These are phyloP conservation scores for Acrocephalus scirpaceus DNA, from an alignment of 2,797 vertebrate genomes.

Conservation along the genomic window DNA sequence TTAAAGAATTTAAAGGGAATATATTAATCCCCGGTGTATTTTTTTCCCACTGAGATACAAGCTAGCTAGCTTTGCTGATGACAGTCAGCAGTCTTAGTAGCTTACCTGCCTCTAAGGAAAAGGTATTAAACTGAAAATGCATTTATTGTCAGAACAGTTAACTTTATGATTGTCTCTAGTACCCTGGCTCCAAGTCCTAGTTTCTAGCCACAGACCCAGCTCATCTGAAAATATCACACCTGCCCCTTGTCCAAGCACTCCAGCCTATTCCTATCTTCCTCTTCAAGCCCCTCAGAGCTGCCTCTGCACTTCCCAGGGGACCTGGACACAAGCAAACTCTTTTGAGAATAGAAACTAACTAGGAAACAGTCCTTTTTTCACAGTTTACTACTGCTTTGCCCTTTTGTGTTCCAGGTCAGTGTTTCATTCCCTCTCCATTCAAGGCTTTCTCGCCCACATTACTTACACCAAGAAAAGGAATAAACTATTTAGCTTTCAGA, in stretches of 20 bases:
- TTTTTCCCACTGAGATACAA: neutral
- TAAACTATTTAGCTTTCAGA: neutral
- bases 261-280: neutral
- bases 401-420: neutral
- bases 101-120: neutral
- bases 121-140: neutral
- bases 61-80: neutral
- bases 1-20: neutral
- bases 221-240: neutral
- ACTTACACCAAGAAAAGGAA: neutral
- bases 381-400: neutral
- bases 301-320: neutral
- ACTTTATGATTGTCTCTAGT: neutral
- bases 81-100: neutral
- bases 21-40: neutral
- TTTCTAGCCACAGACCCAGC: neutral
- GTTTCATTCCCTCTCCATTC: neutral
- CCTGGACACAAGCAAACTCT: neutral
- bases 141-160: neutral
- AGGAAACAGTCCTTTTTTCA: neutral
- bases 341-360: neutral
- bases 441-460: neutral
- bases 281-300: too few relatives aligned
- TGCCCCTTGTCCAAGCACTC: rapidly evolving
- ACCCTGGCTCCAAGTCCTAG: neutral